Base-by-base conservation (phyloP, 2,797 vertebrate species). In the Danio aesculapii region DNA sequence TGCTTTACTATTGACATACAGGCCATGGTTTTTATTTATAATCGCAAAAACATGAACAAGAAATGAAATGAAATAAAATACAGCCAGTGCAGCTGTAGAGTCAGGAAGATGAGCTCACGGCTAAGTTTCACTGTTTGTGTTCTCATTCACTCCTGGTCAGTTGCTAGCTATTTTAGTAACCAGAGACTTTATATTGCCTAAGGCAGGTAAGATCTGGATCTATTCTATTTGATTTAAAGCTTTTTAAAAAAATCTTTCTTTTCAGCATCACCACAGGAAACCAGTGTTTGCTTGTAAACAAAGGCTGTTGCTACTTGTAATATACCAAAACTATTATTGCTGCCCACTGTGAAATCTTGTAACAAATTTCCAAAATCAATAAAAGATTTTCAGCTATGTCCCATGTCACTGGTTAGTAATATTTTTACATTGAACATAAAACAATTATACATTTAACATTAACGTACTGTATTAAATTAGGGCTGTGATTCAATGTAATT, bases 201-300 rank as follows among this genome's bases (percentile, higher is more conserved):
- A 52, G 73, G 73, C 73, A 63, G 58, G 44, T 17, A 75, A 41
- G 72, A 55, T 50, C 58, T 61, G 21, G 44, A 74, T 75, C 58
- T 63, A 50, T 75, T 75, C 59, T 44, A 39, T 52, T 75, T 75
- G 14, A 39, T 75, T 75, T 14, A 50, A 69, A 69, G 67, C 67
- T 49, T 8, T 8, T 8, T n/a, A n/a, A 8, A 69, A 61, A 8
- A 69, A 61, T 19, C 47, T 50, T 39, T 59, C 47, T 12, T 62
- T 62, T 19, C 46, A 49, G 19, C 21, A 62, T 62, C 46, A 49
- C 16, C 4, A 49, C 7, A 6, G 44, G 46, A 75, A 75, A 21
- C 46, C 11, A 63, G 0, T 39, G 58, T 46, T 21, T 62, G 21
- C 73, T 17, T 39, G 55, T 74, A 63, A 63, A 75, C 46, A 50